Base-by-base conservation (phyloP, 2,888 invertebrate genomes). In the Pediacus dermestoides region DNA sequence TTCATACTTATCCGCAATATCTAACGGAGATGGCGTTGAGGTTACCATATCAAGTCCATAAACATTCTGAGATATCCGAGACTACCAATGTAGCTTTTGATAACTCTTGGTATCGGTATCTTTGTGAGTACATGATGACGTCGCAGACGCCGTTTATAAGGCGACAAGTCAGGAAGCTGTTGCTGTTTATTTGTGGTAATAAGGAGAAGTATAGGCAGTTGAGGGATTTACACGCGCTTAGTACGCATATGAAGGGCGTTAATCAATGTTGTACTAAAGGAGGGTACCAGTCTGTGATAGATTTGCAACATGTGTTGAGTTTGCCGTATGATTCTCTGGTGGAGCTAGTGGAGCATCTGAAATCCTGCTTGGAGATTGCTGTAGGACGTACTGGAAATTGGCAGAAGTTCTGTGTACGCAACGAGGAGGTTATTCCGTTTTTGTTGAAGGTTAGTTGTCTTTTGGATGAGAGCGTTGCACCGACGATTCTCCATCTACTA, bases 201-300 rank as follows among this genome's bases (percentile, higher is more conserved):
- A 93, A 95, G 62, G 96, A 97, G 55, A 90, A 91, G 36, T 97
- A 97, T 73, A 80, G 96, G 1, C 89, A 93, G 63, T 73, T 93
- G 49, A 80, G 96, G 25, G 97, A 97, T 74, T 80, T 93, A 8
- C 94, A 96, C 70, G 88, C 93, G 1, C 74, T 96, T 3, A 88
- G 89, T 57, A 88, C 88, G 22, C 93, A 95, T 63, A 80, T 95
- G 62, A 82, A 80, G 63, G 72, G 75, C 44, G 74, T 76, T 1
- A 71, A 70, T 51, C 68, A 73, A 32, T 75, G 74, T 57, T 74
- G 76, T 48, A 64, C 67, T 64, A 82, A 68, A 39, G 75, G 74
- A 1, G 76, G 76, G n/a, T 75, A 73, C 32, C 72, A 74, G 49
- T 62, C 71, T 1, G 49, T 63, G 3, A 62, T 67, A 23, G 61